Evolutionary conservation across 2,113 vertebrate species (phyloP), one percentile per base, ranked within the genome.

Genomic region (Phyllopteryx taeniolatus): DNA sequence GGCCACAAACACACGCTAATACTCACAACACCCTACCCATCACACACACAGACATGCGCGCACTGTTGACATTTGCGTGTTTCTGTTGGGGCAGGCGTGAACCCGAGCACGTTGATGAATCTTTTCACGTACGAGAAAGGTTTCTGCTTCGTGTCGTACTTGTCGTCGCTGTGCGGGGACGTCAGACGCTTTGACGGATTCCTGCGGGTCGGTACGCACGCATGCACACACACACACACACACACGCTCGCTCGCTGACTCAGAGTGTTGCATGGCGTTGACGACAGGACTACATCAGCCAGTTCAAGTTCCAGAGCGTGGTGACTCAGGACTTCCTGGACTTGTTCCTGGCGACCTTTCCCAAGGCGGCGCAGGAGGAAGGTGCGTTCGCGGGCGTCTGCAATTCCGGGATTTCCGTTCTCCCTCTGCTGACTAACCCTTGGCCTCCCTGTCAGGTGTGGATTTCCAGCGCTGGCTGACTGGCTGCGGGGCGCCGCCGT

Each of bases 91-190:
- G 11, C 87, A 98, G 96, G 96, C 68, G 95, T 98, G 86, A 98
- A 98, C 78, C 97, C 97, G 71, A 98, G 96, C 92, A 95, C 96
- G 83, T 89, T 99, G 83, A 98, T 99, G 96, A 99, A 99, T 77
- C 92, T 99, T 35, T 99, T 98, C 88, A 99, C 97, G 44, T 98
- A 98, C 5, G 97, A 98, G 91, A 99, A 99, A 87, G 96, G 97
- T 51, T 99, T 97, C 91, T 99, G 97, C 82, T 98, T 99, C 12
- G 95, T 98, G 74, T 94, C 96, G 51, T 99, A 98, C 89, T 90
- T 99, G 82, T 96, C 95, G 0, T 91, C 96, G 90, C 93, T 99
- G 46, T 93, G 96, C 5, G 96, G 96, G 1, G 96, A 97, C 77
- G 91, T 94, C 51, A 87, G 91, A 56, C 92, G 90, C 82, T 98